Evolutionary conservation across 2,113 vertebrate species (phyloP).

Genomic region (Sisor rabdophorus): DNA sequence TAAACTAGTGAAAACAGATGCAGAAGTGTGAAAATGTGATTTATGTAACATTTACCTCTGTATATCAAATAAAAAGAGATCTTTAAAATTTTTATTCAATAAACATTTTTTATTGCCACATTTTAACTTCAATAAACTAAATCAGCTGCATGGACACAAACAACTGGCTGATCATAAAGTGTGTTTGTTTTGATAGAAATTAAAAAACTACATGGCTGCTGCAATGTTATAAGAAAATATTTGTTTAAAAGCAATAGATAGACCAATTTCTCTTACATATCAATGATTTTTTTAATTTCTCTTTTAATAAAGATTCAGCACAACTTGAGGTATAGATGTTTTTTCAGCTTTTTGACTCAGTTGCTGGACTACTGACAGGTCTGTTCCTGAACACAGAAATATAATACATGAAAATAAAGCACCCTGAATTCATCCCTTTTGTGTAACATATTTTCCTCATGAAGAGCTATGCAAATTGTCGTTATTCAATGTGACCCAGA

Average conservation of each 20-base stretch:
- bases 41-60: not conserved
- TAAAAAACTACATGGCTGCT: not conserved
- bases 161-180: not conserved
- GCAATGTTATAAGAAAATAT: not conserved
- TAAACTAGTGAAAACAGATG: not conserved
- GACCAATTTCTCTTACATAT: not conserved
- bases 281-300: not conserved
- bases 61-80: no score
- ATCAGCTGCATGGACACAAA: not conserved
- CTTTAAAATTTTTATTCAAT: no score
- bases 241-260: not conserved
- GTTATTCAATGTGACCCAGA: not conserved
- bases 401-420: not conserved
- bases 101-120: not conserved
- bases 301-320: conserved; percentile 2
- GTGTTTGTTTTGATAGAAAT: conserved; percentile 19
- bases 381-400: not conserved
- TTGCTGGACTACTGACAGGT: not conserved
- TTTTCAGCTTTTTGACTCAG: not conserved
- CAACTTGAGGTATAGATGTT: conserved; percentile 55
- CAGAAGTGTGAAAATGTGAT: not conserved
- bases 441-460: not conserved
- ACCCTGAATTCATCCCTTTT: not conserved
- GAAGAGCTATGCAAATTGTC: not conserved
- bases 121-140: conserved; percentile 5